Base-by-base conservation (phyloP, 2,113 vertebrate species). In the Alaudala cheleensis region DNA sequence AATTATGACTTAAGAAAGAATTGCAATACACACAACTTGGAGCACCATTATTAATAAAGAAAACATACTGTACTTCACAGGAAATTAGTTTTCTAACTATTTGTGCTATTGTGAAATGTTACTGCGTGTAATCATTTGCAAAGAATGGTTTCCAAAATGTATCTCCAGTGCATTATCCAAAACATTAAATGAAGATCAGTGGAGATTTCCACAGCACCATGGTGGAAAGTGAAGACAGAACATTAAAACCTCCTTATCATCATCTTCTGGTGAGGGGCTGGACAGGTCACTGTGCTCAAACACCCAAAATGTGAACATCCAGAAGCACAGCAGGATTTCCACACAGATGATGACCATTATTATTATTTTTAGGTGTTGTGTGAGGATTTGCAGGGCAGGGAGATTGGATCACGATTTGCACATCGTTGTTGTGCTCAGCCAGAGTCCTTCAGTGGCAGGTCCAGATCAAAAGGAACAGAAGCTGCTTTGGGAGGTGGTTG, bases 71-170 rank as follows among this genome's bases (percentile, higher is more conserved):
- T 29, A 57, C 61, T 95, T 96, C 73, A 65, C 94, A 92, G 86
- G 93, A 96, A 95, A 95, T 93, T 92, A 79, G n/a, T 95, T 95
- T 86, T 86, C 66, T 94, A 96, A 89, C 92, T 86, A 44, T 81
- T 86, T 79, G 54, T 84, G 71, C 45, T 91, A 7, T 78, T 92
- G 66, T 82, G 85, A 77, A 95, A 89, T 79, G 88, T 72, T 95
- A 77, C 83, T 74, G 58, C 17, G 1, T 70, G 88, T 78, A 92
- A 81, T 77, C 33, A 88, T 66, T 86, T 94, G 39, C 57, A 40
- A 67, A 60, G 76, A 93, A 6, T 49, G 61, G 45, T 88, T 86
- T 61, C 54, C 31, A 62, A 85, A 97, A 91, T 50, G 34, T 81
- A 47, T 90, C 89, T 96, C 74, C 50, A 90, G 5, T 40, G 34